Conservation (phyloP, 2,797 vertebrate genomes). For the Labeo calbasu region DNA sequence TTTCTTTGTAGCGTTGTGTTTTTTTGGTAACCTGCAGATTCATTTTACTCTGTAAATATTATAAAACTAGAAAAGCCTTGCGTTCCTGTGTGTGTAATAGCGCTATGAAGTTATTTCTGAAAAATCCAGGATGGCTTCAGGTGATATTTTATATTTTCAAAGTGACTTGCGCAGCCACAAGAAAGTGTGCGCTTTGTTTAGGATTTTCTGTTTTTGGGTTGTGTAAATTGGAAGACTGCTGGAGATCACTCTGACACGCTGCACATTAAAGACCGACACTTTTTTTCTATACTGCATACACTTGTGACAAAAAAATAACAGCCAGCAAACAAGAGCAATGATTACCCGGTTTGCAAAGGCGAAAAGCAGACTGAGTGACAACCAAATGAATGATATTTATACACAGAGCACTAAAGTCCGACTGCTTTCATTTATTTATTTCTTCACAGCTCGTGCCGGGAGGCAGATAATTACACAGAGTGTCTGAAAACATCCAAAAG, state of each 20-base stretch:
- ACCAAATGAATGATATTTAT: slow-evolving; percentile 46
- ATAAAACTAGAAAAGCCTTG: background rate
- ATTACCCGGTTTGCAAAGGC: slow-evolving; percentile 18
- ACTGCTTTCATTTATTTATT: slow-evolving; percentile 36
- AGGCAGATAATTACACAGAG: slow-evolving; percentile 46
- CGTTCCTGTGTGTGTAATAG: background rate
- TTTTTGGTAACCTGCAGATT: background rate
- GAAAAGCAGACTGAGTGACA: slow-evolving; percentile 20
- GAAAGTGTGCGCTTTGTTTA: background rate
- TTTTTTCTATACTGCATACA: background rate
- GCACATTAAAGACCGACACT: background rate
- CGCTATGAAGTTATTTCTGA: background rate
- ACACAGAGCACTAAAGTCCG: slow-evolving; percentile 20
- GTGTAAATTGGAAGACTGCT: slow-evolving; percentile 6
- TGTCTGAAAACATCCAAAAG: slow-evolving; percentile 18
- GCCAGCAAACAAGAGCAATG: slow-evolving; percentile 35
- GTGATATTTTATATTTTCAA: slow-evolving; percentile 29
- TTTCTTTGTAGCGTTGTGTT: background rate
- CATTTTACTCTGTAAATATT: background rate
- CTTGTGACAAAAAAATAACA: slow-evolving; percentile 24
- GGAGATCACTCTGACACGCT: slow-evolving; percentile 9
- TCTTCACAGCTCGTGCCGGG: slow-evolving; percentile 7
- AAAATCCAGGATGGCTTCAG: slow-evolving; percentile 16
- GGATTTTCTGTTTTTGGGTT: background rate
- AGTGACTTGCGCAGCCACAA: slow-evolving; percentile 1